Base-by-base conservation (phyloP, 2,888 invertebrate species). In the Drosophila lutescens region DNA sequence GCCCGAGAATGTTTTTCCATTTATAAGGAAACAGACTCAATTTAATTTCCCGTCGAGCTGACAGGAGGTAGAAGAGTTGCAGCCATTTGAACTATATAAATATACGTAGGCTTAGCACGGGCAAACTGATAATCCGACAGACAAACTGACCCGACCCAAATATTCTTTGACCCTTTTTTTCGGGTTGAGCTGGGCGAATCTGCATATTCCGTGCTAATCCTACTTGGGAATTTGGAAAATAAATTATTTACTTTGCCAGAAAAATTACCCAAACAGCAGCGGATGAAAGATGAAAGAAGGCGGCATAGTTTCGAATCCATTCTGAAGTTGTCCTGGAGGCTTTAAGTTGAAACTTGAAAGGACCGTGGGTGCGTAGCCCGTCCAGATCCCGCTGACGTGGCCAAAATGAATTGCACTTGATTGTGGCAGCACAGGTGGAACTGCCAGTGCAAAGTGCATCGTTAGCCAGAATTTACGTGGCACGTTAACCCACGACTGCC, bases 121-220 rank as follows among this genome's bases (percentile, higher is more conserved):
- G 59, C 51, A 41, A 73, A 78, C 69, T 82, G 88, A 76, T 88
- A 83, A 83, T 83, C 83, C 83, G 67, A 55, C 76, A 59, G 86
- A 80, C 68, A 67, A 83, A 74, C 87, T 81, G 87, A 79, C 79
- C 79, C 20, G 36, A 46, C 67, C 30, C 23, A 36, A 53, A 53
- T 47, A 56, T 54, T 34, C 26, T 49, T 55, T 57, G 54, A 72
- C 71, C 71, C 71, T 72, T 72, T 70, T 70, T 71, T 47, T 41
- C 36, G 50, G 46, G 59, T 41, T 59, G 58, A 15, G 47, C 40
- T 54, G 47, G 69, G 63, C 51, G 80, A 88, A 88, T 88, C 86
- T 83, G 83, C 86, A 88, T 83, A 86, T 88, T 86, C 84, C 82
- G 88, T 86, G 86, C 73, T 83, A 88, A 88, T 88, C 83, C 88